These are phyloP conservation scores for Acinonyx jubatus DNA, from an alignment of 2,113 vertebrate genomes.

Conservation along the genomic window DNA sequence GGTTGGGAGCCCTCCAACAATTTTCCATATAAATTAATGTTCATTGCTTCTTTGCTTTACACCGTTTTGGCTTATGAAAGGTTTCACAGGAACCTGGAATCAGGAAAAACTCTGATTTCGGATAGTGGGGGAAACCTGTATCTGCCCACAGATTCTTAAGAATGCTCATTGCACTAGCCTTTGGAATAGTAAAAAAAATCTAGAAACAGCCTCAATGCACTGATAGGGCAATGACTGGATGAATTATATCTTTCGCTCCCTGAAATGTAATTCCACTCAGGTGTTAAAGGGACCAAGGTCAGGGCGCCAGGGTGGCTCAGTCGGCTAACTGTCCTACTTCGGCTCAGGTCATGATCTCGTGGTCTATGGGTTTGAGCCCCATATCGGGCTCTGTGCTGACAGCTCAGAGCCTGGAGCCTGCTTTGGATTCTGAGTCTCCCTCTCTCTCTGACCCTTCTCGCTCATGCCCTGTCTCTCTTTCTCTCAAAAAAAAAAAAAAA, in stretches of 20 bases:
- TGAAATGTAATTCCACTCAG: neutral
- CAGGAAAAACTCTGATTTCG: neutral
- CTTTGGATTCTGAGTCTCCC: too few relatives aligned
- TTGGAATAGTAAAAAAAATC: neutral
- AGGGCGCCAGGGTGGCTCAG: too few relatives aligned
- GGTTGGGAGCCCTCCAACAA: neutral
- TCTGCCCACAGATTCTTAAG: neutral
- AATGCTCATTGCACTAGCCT: neutral
- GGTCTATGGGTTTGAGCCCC: too few relatives aligned
- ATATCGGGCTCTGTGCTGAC: too few relatives aligned
- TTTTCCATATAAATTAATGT: neutral
- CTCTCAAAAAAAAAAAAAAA: too few relatives aligned
- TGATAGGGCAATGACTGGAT: neutral
- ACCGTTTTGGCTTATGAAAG: neutral
- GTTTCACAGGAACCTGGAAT: neutral
- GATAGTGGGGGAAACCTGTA: neutral
- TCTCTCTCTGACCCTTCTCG: too few relatives aligned
- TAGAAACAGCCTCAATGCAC: neutral
- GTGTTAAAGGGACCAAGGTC: too few relatives aligned
- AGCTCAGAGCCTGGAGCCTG: too few relatives aligned
- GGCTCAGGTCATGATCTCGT: too few relatives aligned
- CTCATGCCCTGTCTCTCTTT: too few relatives aligned
- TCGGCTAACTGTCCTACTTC: too few relatives aligned
- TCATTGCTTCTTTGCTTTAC: neutral
- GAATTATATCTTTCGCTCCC: neutral